These are phyloP conservation scores for Phalacrocorax pelagicus DNA, from an alignment of 2,113 vertebrate genomes.

Conservation along the genomic window DNA sequence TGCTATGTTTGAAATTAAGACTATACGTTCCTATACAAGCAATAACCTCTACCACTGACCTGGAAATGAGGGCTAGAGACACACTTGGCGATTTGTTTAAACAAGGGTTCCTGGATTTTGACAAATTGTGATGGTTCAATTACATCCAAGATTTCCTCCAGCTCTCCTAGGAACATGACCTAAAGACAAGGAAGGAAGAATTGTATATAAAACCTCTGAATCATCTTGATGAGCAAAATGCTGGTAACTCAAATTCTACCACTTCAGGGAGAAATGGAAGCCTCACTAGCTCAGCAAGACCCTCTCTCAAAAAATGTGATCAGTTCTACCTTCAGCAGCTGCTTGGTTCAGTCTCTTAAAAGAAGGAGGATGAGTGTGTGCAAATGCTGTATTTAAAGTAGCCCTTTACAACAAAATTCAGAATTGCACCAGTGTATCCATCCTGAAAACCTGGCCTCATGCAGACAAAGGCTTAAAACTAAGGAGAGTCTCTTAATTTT, in stretches of 20 bases:
- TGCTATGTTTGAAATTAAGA: not conserved
- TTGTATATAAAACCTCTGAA: not conserved
- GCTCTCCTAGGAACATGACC: conserved; percentile 98
- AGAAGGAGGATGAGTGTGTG: not conserved
- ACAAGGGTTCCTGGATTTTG: conserved; percentile 98
- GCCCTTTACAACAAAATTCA: not conserved
- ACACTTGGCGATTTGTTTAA: conserved; percentile 99
- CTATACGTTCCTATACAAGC: not conserved
- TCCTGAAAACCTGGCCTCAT: not conserved
- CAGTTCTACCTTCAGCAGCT: not conserved
- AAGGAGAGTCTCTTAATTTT: not conserved
- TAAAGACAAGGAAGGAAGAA: conserved; percentile 54
- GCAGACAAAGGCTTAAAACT: not conserved
- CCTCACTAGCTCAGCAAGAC: not conserved
- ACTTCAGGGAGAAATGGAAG: not conserved
- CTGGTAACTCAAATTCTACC: not conserved
- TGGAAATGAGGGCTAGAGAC: conserved; percentile 99
- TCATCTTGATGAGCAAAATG: not conserved
- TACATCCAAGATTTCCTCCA: conserved; percentile 98
- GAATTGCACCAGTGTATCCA: not conserved
- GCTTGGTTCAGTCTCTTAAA: not conserved
- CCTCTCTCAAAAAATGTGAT: not conserved
- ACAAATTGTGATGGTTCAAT: conserved; percentile 98
- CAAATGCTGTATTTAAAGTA: not conserved
- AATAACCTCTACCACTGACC: conserved; percentile 74